Evolutionary conservation across 1,140 invertebrate genomes (phyloP), one percentile per base, ranked within the genome.

Genomic region (Orchestia grillus): DNA sequence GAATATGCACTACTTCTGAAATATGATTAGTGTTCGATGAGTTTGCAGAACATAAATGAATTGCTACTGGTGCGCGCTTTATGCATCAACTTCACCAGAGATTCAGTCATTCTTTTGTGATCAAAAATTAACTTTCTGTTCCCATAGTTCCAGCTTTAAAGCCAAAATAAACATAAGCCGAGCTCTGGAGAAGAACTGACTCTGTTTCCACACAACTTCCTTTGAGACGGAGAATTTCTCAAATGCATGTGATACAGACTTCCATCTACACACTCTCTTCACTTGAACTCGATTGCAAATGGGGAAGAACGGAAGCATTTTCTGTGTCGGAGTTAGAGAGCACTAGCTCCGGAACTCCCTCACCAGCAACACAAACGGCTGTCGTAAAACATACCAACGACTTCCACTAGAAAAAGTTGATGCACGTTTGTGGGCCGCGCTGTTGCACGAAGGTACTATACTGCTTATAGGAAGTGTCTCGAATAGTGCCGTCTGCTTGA

Each of bases 301-400:
- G 92, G 44, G 11, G 92, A 44, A 47, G 92, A 94, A 45, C 44
- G 47, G 44, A 94, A 94, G 40, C 44, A 44, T 94, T 94, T 44
- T 44, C 43, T 44, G 92, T 47, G 44, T 94, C 92, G 41, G 92
- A 94, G 44, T 45, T 94, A 94, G 43, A 40, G 92, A 47, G 43
- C 92, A 40, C 16, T 47, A 94, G 36, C 43, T 94, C 44, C 43
- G 47, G 44, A 45, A 94, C 41, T 28, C 44, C 44, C 6, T 3
- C 43, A 94, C 43, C 92, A 94, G 92, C 43, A 19, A n/a, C 92
- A n/a, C 92, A 94, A 47, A 94, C 43, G 41, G 15, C 92, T 11
- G 44, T 94, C 92, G 92, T 94, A 94, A 94, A 94, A 94, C 44
- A 94, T 94, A 94, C 92, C 8, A 94, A 94, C 92, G 92, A 94